phyloP scores from a whole-genome alignment of 2,797 vertebrate genomes.

The Notolabrus celidotus region DNA sequence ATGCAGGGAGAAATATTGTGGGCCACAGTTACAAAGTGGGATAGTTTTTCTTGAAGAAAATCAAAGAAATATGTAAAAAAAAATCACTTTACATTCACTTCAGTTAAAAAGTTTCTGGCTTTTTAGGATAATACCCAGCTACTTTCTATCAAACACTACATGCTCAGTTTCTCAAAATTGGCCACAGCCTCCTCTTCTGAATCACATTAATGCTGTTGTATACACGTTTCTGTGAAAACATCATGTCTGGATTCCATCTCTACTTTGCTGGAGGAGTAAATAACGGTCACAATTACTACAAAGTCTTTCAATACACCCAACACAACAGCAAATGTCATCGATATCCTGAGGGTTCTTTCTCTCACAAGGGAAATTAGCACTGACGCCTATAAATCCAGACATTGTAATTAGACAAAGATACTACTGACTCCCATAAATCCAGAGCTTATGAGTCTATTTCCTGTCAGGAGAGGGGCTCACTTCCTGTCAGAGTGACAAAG shows the following conservation, averaged over 20 bases:
- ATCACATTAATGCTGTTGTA: slow-evolving; percentile 2
- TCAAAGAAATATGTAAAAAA: slow-evolving; percentile 21
- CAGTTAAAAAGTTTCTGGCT: slow-evolving; percentile 8
- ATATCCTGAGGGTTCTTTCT: slow-evolving; percentile 52
- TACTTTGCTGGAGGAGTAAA: slow-evolving; percentile 13
- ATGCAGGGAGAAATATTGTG: slow-evolving; percentile 20
- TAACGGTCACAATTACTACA: slow-evolving; percentile 48
- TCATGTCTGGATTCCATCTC: slow-evolving; percentile 12
- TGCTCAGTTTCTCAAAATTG: slow-evolving; percentile 11
- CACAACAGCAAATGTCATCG: slow-evolving; percentile 65
- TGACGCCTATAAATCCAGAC: slow-evolving; percentile 71
- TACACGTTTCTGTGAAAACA: slow-evolving; percentile 24
- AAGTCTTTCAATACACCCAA: slow-evolving; percentile 55
- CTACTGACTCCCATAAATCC: slow-evolving; percentile 65
- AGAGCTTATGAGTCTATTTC: slow-evolving; percentile 67
- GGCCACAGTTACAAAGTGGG: slow-evolving; percentile 32
- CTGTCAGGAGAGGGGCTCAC: slow-evolving; percentile 61
- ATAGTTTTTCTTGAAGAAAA: slow-evolving; percentile 29
- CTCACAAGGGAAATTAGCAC: slow-evolving; percentile 68
- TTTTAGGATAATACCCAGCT: neutral
- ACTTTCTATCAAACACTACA: neutral
- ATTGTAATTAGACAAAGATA: slow-evolving; percentile 74
- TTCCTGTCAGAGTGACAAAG: slow-evolving; percentile 67
- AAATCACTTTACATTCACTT: slow-evolving; percentile 7
- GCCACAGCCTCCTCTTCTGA: neutral